Base-by-base conservation (phyloP, 2,797 vertebrate species). In the Benthosema pterotum region DNA sequence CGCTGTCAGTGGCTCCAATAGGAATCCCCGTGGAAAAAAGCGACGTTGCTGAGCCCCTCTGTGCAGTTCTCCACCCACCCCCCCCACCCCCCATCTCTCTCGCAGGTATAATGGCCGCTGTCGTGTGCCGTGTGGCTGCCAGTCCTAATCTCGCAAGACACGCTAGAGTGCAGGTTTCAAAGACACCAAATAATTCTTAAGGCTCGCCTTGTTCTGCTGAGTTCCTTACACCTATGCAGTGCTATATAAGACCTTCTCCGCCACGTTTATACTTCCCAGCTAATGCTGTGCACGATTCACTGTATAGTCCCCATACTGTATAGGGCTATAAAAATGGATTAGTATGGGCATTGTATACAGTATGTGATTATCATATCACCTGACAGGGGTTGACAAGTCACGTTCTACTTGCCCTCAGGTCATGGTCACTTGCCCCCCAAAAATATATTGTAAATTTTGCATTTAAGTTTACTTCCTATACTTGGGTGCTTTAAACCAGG, bases 141-240 rank as follows among this genome's bases (percentile, higher is more conserved):
- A 28, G 43, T 54, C 52, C 32, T 52, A 55, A 15, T 55, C 83
- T 79, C 78, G 73, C 19, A 63, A 76, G 71, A 77, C 75, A 77
- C 67, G 73, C 63, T 78, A 43, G 70, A 75, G 78, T 71, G 69
- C 64, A 47, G 52, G 71, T 67, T 79, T 61, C 67, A 72, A 7
- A 66, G 74, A 65, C 72, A 77, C 72, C 78, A 81, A 86, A 71
- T 83, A 79, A 87, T 79, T 71, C 74, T 69, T 67, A 74, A 80
- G 85, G 73, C 69, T 66, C n/a, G 52, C 66, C 65, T 60, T 77
- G 82, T 82, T 86, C 81, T 84, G 83, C 81, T 77, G 79, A 83
- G 32, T 32, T 32, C 32, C 32, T 9, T 8, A 32, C 9, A 2
- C 71, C 83, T 57, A 60, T 64, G 69, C 19, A 2, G n/a, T 22